Evolutionary conservation across 1,140 invertebrate genomes (phyloP).

Genomic region (Andrena cerasifolii): DNA sequence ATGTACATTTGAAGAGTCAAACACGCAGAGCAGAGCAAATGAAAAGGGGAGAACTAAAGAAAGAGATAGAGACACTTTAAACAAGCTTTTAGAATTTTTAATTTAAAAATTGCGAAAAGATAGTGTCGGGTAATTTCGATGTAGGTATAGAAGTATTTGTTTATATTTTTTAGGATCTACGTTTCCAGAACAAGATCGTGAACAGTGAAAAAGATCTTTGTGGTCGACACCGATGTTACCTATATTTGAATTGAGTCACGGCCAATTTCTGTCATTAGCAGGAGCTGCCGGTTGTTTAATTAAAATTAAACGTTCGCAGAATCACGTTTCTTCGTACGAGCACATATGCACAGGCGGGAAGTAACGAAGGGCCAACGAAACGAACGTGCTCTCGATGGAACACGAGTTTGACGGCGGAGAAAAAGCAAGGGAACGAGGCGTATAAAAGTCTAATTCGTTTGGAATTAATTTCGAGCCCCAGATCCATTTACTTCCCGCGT

Average conservation of each 20-base stretch:
- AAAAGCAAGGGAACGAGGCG: too few relatives aligned
- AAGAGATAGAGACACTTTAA: too few relatives aligned
- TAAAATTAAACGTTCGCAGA: conserved; percentile 12
- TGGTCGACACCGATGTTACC: background rate
- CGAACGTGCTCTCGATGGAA: background rate
- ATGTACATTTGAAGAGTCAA: too few relatives aligned
- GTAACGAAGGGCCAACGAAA: background rate
- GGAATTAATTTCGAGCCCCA: background rate
- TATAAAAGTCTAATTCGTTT: background rate
- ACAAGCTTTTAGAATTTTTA: too few relatives aligned
- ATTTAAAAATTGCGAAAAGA: too few relatives aligned
- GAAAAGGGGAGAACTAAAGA: too few relatives aligned
- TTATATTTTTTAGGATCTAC: too few relatives aligned
- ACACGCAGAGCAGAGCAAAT: too few relatives aligned
- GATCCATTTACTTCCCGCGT: background rate
- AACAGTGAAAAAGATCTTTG: too few relatives aligned
- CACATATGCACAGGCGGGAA: background rate
- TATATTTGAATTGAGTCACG: conserved; percentile 2
- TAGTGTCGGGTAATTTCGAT: too few relatives aligned
- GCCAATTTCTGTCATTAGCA: conserved; percentile 20
- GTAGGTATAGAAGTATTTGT: too few relatives aligned
- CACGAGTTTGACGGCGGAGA: background rate
- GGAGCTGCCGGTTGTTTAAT: background rate
- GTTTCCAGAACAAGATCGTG: too few relatives aligned
- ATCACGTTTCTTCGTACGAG: background rate